These are phyloP conservation scores for Tupaia tana DNA, from an alignment of 2,113 vertebrate species.

Conservation along the genomic window DNA sequence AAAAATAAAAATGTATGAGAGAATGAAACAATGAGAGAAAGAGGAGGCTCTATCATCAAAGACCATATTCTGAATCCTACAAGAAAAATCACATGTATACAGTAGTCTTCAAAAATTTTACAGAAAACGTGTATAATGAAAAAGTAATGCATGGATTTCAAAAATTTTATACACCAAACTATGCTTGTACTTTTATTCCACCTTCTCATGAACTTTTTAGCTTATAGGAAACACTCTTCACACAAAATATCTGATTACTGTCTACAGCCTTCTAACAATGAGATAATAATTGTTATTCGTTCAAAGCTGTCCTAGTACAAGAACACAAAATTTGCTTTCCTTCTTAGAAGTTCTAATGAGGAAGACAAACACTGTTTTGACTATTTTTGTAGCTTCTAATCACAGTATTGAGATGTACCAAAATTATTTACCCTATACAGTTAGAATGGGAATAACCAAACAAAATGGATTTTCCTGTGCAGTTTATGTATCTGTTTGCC, in stretches of 20 bases:
- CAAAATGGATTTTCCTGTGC: background rate
- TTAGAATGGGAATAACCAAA: conserved; percentile 1
- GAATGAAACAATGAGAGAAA: background rate
- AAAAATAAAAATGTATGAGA: background rate
- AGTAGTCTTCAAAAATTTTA: background rate
- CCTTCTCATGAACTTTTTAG: too few species aligned
- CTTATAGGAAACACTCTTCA: background rate
- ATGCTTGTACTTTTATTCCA: too few species aligned
- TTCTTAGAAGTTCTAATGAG: background rate
- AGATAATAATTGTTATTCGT: background rate
- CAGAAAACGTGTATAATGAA: too few species aligned
- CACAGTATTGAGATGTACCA: background rate
- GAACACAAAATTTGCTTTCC: conserved; percentile 21
- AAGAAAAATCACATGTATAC: background rate
- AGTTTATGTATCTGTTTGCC: background rate
- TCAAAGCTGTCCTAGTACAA: background rate
- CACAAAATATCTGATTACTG: conserved; percentile 12
- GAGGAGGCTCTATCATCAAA: background rate
- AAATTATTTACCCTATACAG: conserved; percentile 34
- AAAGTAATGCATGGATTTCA: too few species aligned
- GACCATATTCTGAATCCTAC: background rate
- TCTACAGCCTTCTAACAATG: background rate
- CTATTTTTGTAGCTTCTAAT: background rate
- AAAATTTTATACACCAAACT: too few species aligned
- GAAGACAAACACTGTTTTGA: background rate